These are phyloP conservation scores for Aspiorhynchus laticeps DNA, from an alignment of 2,113 vertebrate genomes.

Conservation along the genomic window DNA sequence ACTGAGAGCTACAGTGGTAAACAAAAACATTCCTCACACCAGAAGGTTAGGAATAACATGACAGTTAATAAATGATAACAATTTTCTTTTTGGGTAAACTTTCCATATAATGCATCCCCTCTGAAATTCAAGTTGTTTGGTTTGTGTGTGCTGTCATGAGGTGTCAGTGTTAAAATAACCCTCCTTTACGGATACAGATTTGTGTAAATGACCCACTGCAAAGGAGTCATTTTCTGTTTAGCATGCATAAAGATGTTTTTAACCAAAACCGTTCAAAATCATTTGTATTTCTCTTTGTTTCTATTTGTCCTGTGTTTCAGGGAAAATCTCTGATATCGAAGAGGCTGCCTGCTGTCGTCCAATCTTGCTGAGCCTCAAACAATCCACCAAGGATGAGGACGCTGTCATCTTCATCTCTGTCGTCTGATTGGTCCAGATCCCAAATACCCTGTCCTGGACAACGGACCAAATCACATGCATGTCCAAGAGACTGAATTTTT, in stretches of 20 bases:
- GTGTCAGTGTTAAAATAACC: not conserved
- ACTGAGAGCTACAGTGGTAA: not conserved
- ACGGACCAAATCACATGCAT: conserved; percentile 88
- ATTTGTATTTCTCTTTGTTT: not conserved
- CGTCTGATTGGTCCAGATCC: conserved; percentile 78
- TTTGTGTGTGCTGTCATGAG: not conserved
- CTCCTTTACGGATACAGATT: not conserved
- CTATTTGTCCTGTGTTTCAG: conserved; percentile 73
- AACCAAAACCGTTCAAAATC: not conserved
- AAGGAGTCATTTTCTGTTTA: not conserved
- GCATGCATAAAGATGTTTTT: not conserved
- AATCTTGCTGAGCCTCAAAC: conserved; percentile 88
- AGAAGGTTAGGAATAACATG: not conserved
- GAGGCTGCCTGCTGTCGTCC: conserved; percentile 88
- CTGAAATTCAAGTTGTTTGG: not conserved
- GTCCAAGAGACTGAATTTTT: conserved; percentile 83
- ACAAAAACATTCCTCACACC: not conserved
- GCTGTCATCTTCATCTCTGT: conserved; percentile 80
- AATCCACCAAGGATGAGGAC: conserved; percentile 79
- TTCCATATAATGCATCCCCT: not conserved
- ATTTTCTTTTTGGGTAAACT: not conserved
- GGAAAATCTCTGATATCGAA: conserved; percentile 86
- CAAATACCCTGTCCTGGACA: conserved; percentile 78
- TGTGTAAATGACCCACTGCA: not conserved
- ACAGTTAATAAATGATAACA: not conserved